phyloP scores from a whole-genome alignment of 2,797 vertebrate genomes.

The Poecile montanus region DNA sequence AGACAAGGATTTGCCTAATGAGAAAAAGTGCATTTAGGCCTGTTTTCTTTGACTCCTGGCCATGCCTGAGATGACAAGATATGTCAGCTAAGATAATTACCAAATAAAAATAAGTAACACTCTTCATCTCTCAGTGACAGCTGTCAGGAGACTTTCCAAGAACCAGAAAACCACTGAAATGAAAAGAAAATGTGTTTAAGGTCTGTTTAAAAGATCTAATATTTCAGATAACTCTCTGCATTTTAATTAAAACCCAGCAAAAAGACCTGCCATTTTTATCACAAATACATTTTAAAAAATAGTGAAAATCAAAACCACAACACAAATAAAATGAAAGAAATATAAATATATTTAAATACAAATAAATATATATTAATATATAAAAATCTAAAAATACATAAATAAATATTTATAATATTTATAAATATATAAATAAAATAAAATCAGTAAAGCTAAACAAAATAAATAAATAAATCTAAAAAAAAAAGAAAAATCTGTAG shows the following conservation, averaged over 20 bases:
- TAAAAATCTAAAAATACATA: no score
- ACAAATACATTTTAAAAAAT: rapidly evolving
- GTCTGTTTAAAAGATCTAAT: background rate
- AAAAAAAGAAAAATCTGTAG: background rate
- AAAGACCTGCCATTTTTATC: background rate
- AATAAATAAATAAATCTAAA: background rate
- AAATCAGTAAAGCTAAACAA: no score
- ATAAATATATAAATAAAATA: no score
- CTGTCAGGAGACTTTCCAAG: background rate
- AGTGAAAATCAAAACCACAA: background rate
- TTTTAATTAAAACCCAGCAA: background rate
- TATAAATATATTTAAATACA: background rate
- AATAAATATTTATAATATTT: no score
- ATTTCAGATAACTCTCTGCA: background rate
- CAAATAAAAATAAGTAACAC: background rate
- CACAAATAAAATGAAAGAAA: background rate
- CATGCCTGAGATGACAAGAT: background rate
- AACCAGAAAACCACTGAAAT: background rate
- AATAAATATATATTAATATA: no score
- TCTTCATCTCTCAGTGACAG: background rate
- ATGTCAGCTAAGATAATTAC: background rate
- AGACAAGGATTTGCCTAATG: background rate
- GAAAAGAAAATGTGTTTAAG: background rate
- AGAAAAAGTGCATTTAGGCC: background rate
- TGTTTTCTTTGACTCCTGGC: background rate